Percentiles rank a stretch among this genome's conserved stretches.
Evolutionary conservation across 1,140 invertebrate genomes (phyloP).

Genomic region (Sycobia sp.): DNA sequence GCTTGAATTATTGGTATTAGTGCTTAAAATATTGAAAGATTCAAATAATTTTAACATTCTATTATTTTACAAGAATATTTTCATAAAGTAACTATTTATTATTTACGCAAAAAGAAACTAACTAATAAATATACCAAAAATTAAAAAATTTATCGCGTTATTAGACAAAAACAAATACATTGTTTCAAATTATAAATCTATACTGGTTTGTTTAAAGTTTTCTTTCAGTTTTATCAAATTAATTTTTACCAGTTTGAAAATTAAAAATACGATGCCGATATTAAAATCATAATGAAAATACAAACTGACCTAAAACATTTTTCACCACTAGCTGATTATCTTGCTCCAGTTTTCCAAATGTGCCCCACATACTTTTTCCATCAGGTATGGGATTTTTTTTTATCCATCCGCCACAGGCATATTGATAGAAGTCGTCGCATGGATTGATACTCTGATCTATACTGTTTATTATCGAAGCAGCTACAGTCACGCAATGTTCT

Average conservation of each 20-base stretch:
- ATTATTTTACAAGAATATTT: too few species aligned
- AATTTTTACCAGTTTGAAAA: too few species aligned
- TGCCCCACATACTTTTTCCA: slow-evolving; percentile 92
- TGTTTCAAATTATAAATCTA: too few species aligned
- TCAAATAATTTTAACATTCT: too few species aligned
- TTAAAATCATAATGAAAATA: background rate
- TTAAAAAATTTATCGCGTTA: too few species aligned
- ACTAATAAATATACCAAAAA: too few species aligned
- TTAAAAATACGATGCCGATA: too few species aligned
- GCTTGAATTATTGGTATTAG: too few species aligned
- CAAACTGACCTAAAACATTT: slow-evolving; percentile 76
- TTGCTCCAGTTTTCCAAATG: slow-evolving; percentile 91
- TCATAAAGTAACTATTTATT: too few species aligned
- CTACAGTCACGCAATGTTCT: slow-evolving; percentile 82
- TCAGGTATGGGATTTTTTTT: slow-evolving; percentile 89
- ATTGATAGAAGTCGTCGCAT: slow-evolving; percentile 94
- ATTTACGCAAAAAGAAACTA: too few species aligned
- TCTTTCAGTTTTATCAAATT: background rate
- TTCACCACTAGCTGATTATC: slow-evolving; percentile 92
- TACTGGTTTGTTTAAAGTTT: background rate
- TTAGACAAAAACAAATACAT: too few species aligned
- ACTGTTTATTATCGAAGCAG: slow-evolving; percentile 82
- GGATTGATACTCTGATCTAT: slow-evolving; percentile 83
- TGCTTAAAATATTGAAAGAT: too few species aligned
- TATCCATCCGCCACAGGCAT: slow-evolving; percentile 92